Evolutionary conservation across 2,888 invertebrate genomes (phyloP).

Genomic region (Tanaodytes sp.): DNA sequence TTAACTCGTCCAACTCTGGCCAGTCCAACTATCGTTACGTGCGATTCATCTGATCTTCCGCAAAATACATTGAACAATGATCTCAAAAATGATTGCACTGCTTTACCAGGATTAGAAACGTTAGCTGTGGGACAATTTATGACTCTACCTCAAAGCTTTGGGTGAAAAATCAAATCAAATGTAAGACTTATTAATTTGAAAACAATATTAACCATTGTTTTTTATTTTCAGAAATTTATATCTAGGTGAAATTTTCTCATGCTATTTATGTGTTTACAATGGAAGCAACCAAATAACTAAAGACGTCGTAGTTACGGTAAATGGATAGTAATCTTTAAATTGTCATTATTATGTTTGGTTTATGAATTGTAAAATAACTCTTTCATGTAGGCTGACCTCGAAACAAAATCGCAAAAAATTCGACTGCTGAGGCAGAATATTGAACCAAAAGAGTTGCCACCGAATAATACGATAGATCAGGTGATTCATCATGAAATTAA

Average conservation of each 20-base stretch:
- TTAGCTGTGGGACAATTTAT: slow-evolving; percentile 91
- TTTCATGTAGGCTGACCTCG: too few relatives aligned
- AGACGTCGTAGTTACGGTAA: slow-evolving; percentile 87
- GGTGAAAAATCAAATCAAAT: slow-evolving; percentile 76
- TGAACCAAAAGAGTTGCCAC: slow-evolving; percentile 75
- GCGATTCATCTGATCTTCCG: slow-evolving; percentile 88
- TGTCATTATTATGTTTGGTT: too few relatives aligned
- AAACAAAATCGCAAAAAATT: slow-evolving; percentile 92
- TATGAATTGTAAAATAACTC: too few relatives aligned
- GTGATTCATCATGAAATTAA: slow-evolving; percentile 99
- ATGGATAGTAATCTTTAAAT: slow-evolving; percentile 47
- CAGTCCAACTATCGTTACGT: slow-evolving; percentile 82
- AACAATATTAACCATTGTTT: too few relatives aligned
- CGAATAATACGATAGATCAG: slow-evolving; percentile 92
- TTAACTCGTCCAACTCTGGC: slow-evolving; percentile 92
- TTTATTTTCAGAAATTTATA: slow-evolving; percentile 85
- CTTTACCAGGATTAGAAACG: slow-evolving; percentile 86
- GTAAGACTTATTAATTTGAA: too few relatives aligned
- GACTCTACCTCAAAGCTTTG: slow-evolving; percentile 95
- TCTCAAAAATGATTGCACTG: slow-evolving; percentile 87
- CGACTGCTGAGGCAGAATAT: slow-evolving; percentile 83
- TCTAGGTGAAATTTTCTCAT: slow-evolving; percentile 97
- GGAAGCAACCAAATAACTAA: slow-evolving; percentile 89
- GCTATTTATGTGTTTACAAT: slow-evolving; percentile 97
- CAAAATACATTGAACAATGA: slow-evolving; percentile 86